Base-by-base conservation (phyloP, 2,113 vertebrate species). In the Phrynosoma platyrhinos region DNA sequence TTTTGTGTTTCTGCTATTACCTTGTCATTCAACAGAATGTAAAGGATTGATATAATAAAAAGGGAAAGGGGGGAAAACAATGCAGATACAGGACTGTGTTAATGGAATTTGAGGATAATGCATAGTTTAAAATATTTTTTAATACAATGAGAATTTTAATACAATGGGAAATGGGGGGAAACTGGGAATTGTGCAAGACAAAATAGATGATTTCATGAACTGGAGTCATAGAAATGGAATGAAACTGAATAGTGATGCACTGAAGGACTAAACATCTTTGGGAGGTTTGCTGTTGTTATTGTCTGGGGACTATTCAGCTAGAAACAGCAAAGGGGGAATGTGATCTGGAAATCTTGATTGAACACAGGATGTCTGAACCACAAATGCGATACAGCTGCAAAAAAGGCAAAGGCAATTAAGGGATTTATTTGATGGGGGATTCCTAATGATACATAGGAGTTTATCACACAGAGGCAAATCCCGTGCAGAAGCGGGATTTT, bases 221-320 rank as follows among this genome's bases (percentile, higher is more conserved):
- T 62, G 36, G 72, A 85, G 74, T 77, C 36, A 77, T 18, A 62
- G 72, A 85, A 47, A 78, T 47, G 58, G 84, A 85, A 77, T 77
- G 55, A 77, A 62, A 76, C 42, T 2, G 52, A 42, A 77, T 85
- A 55, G 69, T 84, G 1, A 18, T 30, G 27, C 58, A 42, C 12
- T n/a, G n/a, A 36, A 58, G 84, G 55, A 64, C 58, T 66, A 66
- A 66, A 66, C 47, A n/a, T 47, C 9, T 42, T 77, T 47, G 5
- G 55, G 55, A 58, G 55, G 55, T 6, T 58, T 58, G 10, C 55
- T 9, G 14, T 64, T 66, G 14, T 64, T 85, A 32, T 47, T 21
- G 55, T 9, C 72, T 77, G 25, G 84, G 16, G 55, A 85, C 40
- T 42, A 23, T 13, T 64, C 25, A 47, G 32, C 82, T 84, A 55